phyloP scores from a whole-genome alignment of 2,888 invertebrate species.

The Podabrus alpinus region DNA sequence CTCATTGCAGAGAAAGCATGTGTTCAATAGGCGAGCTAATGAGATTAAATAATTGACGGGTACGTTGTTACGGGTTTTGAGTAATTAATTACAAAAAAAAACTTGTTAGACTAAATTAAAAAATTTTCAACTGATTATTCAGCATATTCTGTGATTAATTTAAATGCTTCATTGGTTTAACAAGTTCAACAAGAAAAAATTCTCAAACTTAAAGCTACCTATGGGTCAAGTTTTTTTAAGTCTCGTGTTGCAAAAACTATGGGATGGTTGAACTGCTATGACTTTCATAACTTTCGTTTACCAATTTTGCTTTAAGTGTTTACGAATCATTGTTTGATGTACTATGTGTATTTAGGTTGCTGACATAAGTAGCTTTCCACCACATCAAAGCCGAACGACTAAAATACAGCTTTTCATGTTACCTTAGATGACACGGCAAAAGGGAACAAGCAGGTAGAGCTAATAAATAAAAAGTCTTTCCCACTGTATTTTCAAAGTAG shows the following conservation, averaged over 20 bases:
- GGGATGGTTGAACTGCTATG: background rate
- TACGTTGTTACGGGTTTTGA: background rate
- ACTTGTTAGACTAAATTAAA: background rate
- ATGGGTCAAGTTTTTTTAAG: background rate
- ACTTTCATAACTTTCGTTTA: background rate
- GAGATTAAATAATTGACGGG: background rate
- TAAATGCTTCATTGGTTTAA: background rate
- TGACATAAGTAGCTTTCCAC: background rate
- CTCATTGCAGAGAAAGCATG: background rate
- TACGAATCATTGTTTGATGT: background rate
- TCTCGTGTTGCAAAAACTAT: background rate
- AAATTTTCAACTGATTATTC: background rate
- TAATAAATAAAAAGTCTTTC: background rate
- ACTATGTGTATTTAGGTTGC: background rate
- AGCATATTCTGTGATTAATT: background rate
- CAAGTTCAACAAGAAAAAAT: background rate
- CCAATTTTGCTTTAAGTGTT: background rate
- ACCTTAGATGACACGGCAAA: background rate
- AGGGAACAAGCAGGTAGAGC: background rate
- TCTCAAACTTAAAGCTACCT: background rate
- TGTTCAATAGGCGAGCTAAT: background rate
- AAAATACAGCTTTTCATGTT: background rate
- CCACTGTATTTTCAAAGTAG: background rate
- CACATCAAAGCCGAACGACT: background rate
- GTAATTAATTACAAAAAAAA: background rate